Evolutionary conservation across 2,888 invertebrate species (phyloP).

Genomic region (Cryptus armator): DNA sequence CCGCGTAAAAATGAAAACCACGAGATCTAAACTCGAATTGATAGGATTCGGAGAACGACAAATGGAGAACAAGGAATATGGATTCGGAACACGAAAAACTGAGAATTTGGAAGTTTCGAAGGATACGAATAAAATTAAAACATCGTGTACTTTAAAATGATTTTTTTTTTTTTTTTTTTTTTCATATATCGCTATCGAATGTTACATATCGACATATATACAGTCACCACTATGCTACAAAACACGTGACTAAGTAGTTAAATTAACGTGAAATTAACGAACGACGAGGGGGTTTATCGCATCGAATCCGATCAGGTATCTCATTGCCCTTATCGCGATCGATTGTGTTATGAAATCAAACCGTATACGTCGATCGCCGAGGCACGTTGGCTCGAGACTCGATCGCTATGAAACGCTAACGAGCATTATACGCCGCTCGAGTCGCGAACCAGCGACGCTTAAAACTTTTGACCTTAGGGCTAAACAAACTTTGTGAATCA

Average conservation of each 20-base stretch:
- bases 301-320: conserved; percentile 18
- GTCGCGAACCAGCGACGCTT: conserved; percentile 67
- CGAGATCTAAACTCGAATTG: neutral
- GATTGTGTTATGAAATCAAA: conserved; percentile 44
- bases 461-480: conserved; percentile 72
- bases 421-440: conserved; percentile 15
- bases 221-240: conserved; percentile 82
- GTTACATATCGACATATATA: conserved; percentile 85
- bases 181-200: conserved; percentile 80
- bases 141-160: conserved; percentile 68
- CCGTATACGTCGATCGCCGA: conserved; percentile 53
- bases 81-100: conserved; percentile 1
- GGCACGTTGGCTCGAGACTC: conserved; percentile 49
- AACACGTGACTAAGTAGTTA: conserved; percentile 77
- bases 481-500: conserved; percentile 56
- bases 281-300: conserved; percentile 41
- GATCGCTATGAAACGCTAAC: conserved; percentile 20
- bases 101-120: neutral
- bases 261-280: conserved; percentile 64
- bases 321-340: conserved; percentile 29
- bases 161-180: conserved; percentile 38
- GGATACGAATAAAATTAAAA: conserved; percentile 34
- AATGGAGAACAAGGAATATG: conserved; percentile 45
- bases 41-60: conserved; percentile 5
- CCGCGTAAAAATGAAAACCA: neutral